Conservation (phyloP, 2,797 vertebrate genomes). For the Apogon hyalosoma region DNA sequence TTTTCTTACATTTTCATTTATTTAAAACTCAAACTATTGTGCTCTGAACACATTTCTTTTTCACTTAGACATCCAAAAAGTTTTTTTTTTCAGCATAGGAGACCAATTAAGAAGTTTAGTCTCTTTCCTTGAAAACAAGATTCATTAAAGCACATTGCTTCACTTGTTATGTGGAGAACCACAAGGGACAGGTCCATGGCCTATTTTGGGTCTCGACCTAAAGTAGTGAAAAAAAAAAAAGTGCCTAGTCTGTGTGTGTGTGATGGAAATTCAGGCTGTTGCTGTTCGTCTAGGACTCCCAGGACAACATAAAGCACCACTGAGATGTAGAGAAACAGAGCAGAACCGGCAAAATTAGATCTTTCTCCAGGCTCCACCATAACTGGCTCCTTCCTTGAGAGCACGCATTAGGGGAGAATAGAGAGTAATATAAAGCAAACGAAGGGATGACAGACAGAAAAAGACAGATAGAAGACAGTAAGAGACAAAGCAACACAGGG, state of each 20-base stretch:
- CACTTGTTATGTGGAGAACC: slow-evolving; percentile 40
- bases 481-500: slow-evolving; percentile 14
- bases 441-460: slow-evolving; percentile 17
- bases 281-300: slow-evolving; percentile 46
- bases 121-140: slow-evolving; percentile 49
- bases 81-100: slow-evolving; percentile 14
- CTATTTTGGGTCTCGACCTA: slow-evolving; percentile 57
- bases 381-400: slow-evolving; percentile 49
- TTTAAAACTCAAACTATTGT: slow-evolving; percentile 5
- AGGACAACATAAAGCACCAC: slow-evolving; percentile 60
- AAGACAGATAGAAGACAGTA: slow-evolving; percentile 1
- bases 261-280: slow-evolving; percentile 35
- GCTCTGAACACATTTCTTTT: slow-evolving; percentile 10
- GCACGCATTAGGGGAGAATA: slow-evolving; percentile 35
- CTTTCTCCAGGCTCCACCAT: slow-evolving; percentile 57
- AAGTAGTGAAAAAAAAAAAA: slow-evolving; percentile 37
- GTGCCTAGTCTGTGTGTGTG: slow-evolving; percentile 1
- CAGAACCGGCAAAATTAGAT: slow-evolving; percentile 73
- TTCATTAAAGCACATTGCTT: slow-evolving; percentile 52
- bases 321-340: slow-evolving; percentile 73
- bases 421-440: slow-evolving; percentile 37
- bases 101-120: slow-evolving; percentile 57
- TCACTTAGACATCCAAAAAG: slow-evolving; percentile 6
- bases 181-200: slow-evolving; percentile 47
- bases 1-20: not conserved